A percentile compares a stretch with the other conserved stretches of the same genome.
Evolutionary conservation across 2,888 invertebrate species (phyloP).

Genomic region (Empis livida): DNA sequence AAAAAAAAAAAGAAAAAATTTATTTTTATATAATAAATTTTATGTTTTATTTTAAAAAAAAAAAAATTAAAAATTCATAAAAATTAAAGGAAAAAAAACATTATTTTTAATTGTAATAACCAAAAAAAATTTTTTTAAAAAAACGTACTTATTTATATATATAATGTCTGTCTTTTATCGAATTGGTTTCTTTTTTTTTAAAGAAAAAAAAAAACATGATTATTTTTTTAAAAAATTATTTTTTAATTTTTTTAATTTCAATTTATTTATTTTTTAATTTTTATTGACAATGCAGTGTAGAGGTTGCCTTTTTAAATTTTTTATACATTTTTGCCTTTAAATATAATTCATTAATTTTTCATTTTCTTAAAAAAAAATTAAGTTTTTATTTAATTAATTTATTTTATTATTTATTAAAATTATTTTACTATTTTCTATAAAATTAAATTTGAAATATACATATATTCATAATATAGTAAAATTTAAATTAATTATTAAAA

Average conservation of each 20-base stretch:
- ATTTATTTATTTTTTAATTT: neutral
- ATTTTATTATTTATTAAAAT: neutral
- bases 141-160: neutral
- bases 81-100: neutral
- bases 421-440: neutral
- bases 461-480: no score
- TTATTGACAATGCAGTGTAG: constrained; percentile 12
- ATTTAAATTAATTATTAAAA: no score
- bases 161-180: neutral
- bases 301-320: constrained; percentile 12
- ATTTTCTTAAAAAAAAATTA: no score
- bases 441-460: neutral
- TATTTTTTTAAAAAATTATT: no score
- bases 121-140: no score
- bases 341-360: neutral
- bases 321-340: constrained; percentile 4
- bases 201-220: neutral
- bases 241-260: no score
- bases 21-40: no score
- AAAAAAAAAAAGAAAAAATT: no score
- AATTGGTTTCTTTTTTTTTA: neutral
- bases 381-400: neutral
- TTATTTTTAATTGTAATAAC: no score
- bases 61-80: no score
- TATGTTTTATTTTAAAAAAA: no score